Evolutionary conservation across 2,113 vertebrate species (phyloP), one percentile per base, ranked within the genome.

Genomic region (Cyprinus carpio): DNA sequence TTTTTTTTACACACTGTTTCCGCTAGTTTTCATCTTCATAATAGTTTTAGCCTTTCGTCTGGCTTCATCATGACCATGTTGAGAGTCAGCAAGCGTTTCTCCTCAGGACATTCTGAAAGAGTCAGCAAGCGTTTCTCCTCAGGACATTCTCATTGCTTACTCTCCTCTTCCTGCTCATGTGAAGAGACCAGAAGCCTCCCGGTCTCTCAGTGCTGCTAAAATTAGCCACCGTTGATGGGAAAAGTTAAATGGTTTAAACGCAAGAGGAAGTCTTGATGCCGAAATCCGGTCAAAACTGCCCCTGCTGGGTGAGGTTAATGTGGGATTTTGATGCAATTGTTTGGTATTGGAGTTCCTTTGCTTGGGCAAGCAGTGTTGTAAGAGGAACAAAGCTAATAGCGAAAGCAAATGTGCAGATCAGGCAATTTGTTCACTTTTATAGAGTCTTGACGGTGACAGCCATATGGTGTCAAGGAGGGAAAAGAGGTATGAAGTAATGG

Each of bases 141-240:
- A 83, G 81, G 85, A 69, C 16, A 46, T 54, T 27, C 72, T 34
- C 60, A 90, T 88, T 87, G 65, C 91, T 90, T 71, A 86, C 34
- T 85, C 75, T 25, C 86, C 27, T 87, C 90, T 93, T 94, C 90
- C 91, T 92, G 88, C 87, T 92, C 92, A 92, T 81, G 87, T 88
- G 90, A 92, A 90, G 91, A 94, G 94, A 92, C 91, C 88, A 92
- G 89, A 91, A 90, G 88, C 88, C 88, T 37, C 85, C 87, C 86
- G 77, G 84, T 54, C 79, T 58, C 75, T 51, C 64, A 46, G 56
- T 86, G 87, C 85, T 77, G 83, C 89, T 88, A 86, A 91, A 89
- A 93, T 88, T 90, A 90, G 40, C 87, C 75, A 49, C 65, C 40
- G 84, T 87, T 91, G 90, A 92, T 37, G 62, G 90, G 92, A 90